Evolutionary conservation across 35 echinoderm and acorn worm species (phyloP).

Genomic region (Strongylocentrotus purpuratus): DNA sequence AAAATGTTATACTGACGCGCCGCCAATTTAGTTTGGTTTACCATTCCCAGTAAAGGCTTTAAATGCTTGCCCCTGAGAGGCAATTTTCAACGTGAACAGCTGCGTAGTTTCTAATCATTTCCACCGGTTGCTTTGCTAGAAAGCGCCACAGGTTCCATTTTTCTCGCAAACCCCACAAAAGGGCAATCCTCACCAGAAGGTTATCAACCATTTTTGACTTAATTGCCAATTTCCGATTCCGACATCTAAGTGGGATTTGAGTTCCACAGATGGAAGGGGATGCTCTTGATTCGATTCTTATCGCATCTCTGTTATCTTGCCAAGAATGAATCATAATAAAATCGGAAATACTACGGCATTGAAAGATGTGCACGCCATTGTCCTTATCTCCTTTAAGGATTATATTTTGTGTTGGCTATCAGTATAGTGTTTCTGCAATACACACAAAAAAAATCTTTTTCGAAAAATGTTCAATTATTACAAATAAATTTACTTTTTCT

Average conservation of each 20-base stretch:
- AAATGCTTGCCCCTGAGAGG: not conserved
- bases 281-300: not conserved
- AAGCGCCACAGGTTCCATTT: not conserved
- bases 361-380: no score
- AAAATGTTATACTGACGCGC: not conserved
- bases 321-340: not conserved
- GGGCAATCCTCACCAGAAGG: not conserved
- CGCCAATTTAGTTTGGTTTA: not conserved
- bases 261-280: not conserved
- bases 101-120: not conserved
- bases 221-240: slow-evolving; percentile 40
- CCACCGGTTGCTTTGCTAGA: not conserved
- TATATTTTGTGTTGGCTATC: no score
- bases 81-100: not conserved
- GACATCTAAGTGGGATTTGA: not conserved
- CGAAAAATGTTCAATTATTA: not conserved
- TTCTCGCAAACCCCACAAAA: not conserved
- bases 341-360: not conserved
- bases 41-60: not conserved
- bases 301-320: not conserved
- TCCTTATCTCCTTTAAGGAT: no score
- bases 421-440: no score
- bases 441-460: no score
- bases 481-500: not conserved
- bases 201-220: not conserved